Evolutionary conservation across 2,888 invertebrate genomes (phyloP).

Genomic region (Pediacus dermestoides): DNA sequence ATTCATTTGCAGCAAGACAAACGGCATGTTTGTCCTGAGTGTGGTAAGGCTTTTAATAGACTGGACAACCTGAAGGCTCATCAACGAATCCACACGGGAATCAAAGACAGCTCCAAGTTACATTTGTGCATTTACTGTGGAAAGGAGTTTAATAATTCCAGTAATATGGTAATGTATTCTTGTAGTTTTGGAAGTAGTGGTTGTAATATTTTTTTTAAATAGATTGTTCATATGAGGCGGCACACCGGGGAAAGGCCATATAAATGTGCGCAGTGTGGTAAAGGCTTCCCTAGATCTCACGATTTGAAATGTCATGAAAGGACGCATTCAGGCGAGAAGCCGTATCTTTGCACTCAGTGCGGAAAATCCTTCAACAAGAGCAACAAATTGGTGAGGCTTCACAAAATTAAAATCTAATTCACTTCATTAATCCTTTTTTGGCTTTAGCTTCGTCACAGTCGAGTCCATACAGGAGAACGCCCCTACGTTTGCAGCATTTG

Average conservation of each 20-base stretch:
- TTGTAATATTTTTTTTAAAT: no score
- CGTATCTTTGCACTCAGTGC: conserved; percentile 48
- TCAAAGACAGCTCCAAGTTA: conserved; percentile 46
- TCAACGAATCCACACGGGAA: conserved; percentile 46
- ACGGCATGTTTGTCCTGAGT: conserved; percentile 57
- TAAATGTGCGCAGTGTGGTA: conserved; percentile 48
- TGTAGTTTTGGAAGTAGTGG: conserved; percentile 6
- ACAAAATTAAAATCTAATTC: not conserved
- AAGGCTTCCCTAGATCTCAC: conserved; percentile 50
- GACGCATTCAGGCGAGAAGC: conserved; percentile 50
- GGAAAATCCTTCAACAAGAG: conserved; percentile 51
- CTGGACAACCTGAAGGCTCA: conserved; percentile 49
- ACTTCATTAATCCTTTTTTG: not conserved
- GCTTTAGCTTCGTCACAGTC: conserved; percentile 48
- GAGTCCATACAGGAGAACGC: conserved; percentile 50
- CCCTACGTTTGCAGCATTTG: conserved; percentile 50
- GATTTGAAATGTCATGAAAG: conserved; percentile 51
- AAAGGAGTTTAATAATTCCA: conserved; percentile 51
- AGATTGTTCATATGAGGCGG: conserved; percentile 51
- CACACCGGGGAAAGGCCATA: conserved; percentile 50
- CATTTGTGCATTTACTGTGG: conserved; percentile 51
- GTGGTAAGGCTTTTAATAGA: conserved; percentile 61
- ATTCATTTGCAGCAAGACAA: conserved; percentile 54
- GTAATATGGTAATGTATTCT: conserved; percentile 46
- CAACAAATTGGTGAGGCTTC: conserved; percentile 47